phyloP scores from a whole-genome alignment of 2,113 vertebrate genomes.

The Tyrannus savana region DNA sequence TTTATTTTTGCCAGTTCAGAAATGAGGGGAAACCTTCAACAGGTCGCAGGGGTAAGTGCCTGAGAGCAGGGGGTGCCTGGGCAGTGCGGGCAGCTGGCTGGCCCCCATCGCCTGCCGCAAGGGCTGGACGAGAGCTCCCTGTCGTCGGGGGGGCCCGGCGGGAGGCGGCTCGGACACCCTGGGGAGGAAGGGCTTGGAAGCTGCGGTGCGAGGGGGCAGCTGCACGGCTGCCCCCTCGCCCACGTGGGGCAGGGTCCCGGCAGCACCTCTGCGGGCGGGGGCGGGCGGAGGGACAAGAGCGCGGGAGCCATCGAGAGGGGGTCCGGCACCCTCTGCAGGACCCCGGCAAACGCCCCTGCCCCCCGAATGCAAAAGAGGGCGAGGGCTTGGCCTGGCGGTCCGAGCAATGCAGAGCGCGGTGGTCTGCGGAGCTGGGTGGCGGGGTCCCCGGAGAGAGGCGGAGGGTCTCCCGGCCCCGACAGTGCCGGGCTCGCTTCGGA shows the following conservation, averaged over 20 bases:
- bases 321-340: background rate
- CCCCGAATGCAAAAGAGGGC: background rate
- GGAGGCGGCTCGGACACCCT: background rate
- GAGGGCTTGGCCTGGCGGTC: no score
- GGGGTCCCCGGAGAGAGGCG: background rate
- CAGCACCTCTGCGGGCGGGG: background rate
- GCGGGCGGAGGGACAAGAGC: background rate
- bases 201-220: background rate
- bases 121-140: background rate
- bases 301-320: background rate
- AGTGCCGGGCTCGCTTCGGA: background rate
- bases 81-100: background rate
- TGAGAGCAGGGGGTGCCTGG: conserved; percentile 22
- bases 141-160: background rate
- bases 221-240: background rate
- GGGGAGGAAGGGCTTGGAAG: background rate
- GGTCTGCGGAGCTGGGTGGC: background rate
- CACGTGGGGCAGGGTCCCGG: background rate
- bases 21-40: conserved; percentile 80
- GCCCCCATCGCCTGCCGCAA: background rate
- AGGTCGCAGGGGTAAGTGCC: conserved; percentile 91
- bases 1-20: conserved; percentile 44
- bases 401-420: background rate
- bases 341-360: no score
- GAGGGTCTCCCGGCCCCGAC: background rate